Evolutionary conservation across 2,113 vertebrate species (phyloP), one percentile per base, ranked within the genome.

Genomic region (Rhabdomys dilectus): DNA sequence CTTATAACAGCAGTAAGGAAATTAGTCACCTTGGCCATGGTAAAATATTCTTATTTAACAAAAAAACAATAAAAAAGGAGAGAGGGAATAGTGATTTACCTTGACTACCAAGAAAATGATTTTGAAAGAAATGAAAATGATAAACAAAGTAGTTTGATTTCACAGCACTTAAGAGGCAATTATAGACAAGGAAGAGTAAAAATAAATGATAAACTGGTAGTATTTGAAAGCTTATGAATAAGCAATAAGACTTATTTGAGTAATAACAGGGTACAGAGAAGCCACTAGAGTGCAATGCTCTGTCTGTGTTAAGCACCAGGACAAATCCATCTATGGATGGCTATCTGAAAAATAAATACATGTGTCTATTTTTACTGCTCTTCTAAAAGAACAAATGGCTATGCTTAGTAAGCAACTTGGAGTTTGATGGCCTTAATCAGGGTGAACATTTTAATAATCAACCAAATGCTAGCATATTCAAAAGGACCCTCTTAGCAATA

Each of bases 171-270:
- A 96, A 92, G 51, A 93, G 81, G 80, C 84, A 97, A 96, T 97
- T 96, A 96, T 21, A 94, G 77, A 96, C 89, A 95, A 96, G 68
- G 66, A 96, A 87, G 36, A 92, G 36, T 76, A 22, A 84, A 93
- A 92, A 73, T 76, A 92, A 97, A 96, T 24, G 73, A 96, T 70
- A 64, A 95, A 93, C 70, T 76, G 60, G 68, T 86, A 78, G 91
- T 72, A 84, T 62, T 91, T 89, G 85, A 97, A 96, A 92, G 91
- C 97, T 94, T 95, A 95, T 95, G 97, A 97, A 97, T 96, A 97
- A 81, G 95, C 96, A 93, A 93, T 91, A 90, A 96, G 93, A 24
- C 62, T 96, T 82, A 93, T 95, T 95, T 94, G 92, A 68, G 76
- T 97, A 97, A 95, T 96, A 91, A 93, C 58, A 93, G 93, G 70